A percentile compares a stretch with the other conserved stretches of the same genome.
Conservation (phyloP, 2,797 vertebrate genomes). For the Propithecus deckenii region DNA sequence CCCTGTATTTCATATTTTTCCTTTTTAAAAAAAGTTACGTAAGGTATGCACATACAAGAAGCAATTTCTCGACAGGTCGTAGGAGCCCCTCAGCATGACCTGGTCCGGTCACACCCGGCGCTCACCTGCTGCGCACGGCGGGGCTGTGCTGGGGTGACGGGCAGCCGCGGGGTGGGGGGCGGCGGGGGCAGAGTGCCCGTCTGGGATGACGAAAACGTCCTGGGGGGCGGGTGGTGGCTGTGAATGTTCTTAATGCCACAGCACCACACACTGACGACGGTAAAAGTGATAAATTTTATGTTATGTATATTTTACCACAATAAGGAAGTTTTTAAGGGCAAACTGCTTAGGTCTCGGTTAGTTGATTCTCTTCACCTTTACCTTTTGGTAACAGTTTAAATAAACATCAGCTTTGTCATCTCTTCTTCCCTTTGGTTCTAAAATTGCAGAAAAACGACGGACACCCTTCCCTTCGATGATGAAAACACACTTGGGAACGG, state of each 20-base stretch:
- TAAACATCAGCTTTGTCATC: background rate
- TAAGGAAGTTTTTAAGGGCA: background rate
- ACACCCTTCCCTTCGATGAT: too few species aligned
- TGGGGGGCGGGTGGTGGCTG: rapidly evolving
- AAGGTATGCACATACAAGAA: background rate
- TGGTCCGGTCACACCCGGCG: too few species aligned
- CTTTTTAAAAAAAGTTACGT: background rate
- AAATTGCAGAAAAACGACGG: background rate
- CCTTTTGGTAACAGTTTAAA: background rate
- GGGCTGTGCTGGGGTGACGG: background rate
- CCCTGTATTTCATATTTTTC: background rate
- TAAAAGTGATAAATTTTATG: rapidly evolving
- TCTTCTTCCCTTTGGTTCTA: background rate
- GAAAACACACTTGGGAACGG: background rate
- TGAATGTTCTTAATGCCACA: rapidly evolving
- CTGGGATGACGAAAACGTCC: rapidly evolving
- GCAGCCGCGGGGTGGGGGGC: rapidly evolving
- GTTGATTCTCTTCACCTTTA: background rate
- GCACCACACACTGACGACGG: rapidly evolving
- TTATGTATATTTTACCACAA: background rate
- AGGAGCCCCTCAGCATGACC: background rate
- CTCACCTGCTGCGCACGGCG: too few species aligned
- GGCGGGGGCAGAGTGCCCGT: rapidly evolving
- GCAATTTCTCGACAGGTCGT: background rate
- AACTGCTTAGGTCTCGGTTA: background rate